Conservation (phyloP, 2,888 invertebrate genomes). For the Meloe dianella region DNA sequence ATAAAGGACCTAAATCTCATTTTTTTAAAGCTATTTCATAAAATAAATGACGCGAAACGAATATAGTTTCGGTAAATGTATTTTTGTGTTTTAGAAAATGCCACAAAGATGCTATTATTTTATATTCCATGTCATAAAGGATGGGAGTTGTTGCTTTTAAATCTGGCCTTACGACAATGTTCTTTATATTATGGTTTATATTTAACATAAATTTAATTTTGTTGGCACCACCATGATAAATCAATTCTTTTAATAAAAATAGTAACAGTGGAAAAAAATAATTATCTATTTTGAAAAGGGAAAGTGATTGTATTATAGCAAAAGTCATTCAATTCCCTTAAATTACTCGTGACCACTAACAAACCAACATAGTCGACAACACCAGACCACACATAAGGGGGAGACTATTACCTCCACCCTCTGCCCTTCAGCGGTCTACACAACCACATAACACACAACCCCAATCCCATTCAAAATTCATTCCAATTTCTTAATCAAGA, state of each 20-base stretch:
- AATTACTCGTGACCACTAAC: slow-evolving; percentile 44
- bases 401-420: slow-evolving; percentile 31
- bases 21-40: slow-evolving; percentile 56
- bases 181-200: slow-evolving; percentile 31
- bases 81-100: slow-evolving; percentile 57
- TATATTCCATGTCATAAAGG: slow-evolving; percentile 51
- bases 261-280: neutral
- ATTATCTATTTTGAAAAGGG: slow-evolving; percentile 16
- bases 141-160: slow-evolving; percentile 40
- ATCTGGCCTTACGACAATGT: slow-evolving; percentile 36
- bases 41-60: slow-evolving; percentile 59
- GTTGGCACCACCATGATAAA: neutral
- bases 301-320: slow-evolving; percentile 34
- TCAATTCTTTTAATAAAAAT: slow-evolving; percentile 9
- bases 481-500: slow-evolving; percentile 42
- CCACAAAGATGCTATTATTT: slow-evolving; percentile 56
- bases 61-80: slow-evolving; percentile 59
- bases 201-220: slow-evolving; percentile 29
- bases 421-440: slow-evolving; percentile 23
- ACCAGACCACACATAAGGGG: slow-evolving; percentile 33
- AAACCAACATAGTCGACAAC: slow-evolving; percentile 38
- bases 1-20: slow-evolving; percentile 54
- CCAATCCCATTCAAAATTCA: slow-evolving; percentile 39
- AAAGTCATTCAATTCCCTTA: slow-evolving; percentile 39
- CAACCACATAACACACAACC: slow-evolving; percentile 27